Conservation (phyloP, 2,888 invertebrate genomes). For the Cacoxenus indagator region DNA sequence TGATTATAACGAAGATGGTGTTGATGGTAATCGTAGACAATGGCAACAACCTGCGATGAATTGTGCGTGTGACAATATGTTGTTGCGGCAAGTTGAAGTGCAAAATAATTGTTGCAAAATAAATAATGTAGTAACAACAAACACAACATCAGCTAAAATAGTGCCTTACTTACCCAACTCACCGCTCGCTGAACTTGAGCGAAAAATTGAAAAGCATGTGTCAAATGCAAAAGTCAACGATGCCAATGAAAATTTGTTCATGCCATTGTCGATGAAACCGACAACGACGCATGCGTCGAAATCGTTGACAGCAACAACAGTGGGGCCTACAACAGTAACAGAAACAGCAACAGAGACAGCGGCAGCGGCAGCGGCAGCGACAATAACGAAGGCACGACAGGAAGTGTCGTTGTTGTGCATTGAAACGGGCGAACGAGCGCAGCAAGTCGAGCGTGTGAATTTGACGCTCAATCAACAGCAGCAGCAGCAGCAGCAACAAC, state of each 20-base stretch:
- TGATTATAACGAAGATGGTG: neutral
- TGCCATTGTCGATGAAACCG: conserved; percentile 8
- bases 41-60: conserved; percentile 44
- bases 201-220: conserved; percentile 3
- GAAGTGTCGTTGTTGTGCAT: neutral
- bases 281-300: conserved; percentile 12
- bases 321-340: conserved; percentile 35
- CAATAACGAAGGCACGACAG: conserved; percentile 13
- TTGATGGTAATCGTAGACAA: conserved; percentile 8
- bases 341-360: conserved; percentile 48
- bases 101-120: neutral
- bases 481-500: conserved; percentile 17
- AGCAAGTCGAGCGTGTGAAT: conserved; percentile 42
- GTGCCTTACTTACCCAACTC: conserved; percentile 16
- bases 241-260: neutral
- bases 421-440: conserved; percentile 40
- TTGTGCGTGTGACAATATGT: conserved; percentile 42
- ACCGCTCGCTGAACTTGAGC: conserved; percentile 15
- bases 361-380: conserved; percentile 33
- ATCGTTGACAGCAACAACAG: conserved; percentile 44
- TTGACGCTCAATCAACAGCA: conserved; percentile 9
- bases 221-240: neutral
- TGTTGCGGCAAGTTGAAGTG: neutral
- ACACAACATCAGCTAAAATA: conserved; percentile 26
- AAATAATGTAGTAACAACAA: neutral